Evolutionary conservation across 2,888 invertebrate genomes (phyloP).

Genomic region (Oxystoma pomonae): DNA sequence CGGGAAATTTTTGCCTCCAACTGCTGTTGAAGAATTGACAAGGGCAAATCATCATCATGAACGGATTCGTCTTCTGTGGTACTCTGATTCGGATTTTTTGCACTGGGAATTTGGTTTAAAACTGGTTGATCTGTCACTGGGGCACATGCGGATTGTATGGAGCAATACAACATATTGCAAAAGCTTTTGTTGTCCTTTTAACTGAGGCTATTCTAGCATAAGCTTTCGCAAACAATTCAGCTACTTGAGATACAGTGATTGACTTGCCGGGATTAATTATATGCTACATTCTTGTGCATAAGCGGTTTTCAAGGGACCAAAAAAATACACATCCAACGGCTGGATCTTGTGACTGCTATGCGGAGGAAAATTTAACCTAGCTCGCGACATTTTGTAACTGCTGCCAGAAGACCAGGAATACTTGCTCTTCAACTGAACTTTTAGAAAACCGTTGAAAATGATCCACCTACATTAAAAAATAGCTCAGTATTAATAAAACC

Average conservation of each 20-base stretch:
- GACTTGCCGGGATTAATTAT: conserved; percentile 9
- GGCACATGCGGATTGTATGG: conserved; percentile 16
- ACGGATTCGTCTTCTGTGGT: too few relatives aligned
- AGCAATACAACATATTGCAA: conserved; percentile 15
- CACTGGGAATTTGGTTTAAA: too few relatives aligned
- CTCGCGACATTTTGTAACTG: conserved; percentile 9
- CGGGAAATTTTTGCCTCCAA: too few relatives aligned
- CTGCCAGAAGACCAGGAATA: conserved; percentile 11
- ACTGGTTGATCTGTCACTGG: conserved; percentile 6
- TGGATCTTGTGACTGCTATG: conserved; percentile 20
- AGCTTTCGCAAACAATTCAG: conserved; percentile 17
- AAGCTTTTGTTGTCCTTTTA: conserved; percentile 15
- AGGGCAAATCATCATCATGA: too few relatives aligned
- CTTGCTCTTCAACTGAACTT: conserved; percentile 5
- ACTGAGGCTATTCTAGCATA: conserved; percentile 14
- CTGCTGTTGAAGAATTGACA: too few relatives aligned
- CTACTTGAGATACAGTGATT: conserved; percentile 13
- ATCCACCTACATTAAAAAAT: conserved; percentile 13
- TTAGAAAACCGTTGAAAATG: conserved; percentile 16
- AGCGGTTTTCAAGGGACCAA: conserved; percentile 7
- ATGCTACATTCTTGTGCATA: conserved; percentile 13
- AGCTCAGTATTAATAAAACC: conserved; percentile 15
- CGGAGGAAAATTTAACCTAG: conserved; percentile 15
- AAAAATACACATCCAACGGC: too few relatives aligned
- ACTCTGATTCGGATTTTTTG: too few relatives aligned